Evolutionary conservation across 2,113 vertebrate species (phyloP).

Genomic region (Macrotis lagotis): DNA sequence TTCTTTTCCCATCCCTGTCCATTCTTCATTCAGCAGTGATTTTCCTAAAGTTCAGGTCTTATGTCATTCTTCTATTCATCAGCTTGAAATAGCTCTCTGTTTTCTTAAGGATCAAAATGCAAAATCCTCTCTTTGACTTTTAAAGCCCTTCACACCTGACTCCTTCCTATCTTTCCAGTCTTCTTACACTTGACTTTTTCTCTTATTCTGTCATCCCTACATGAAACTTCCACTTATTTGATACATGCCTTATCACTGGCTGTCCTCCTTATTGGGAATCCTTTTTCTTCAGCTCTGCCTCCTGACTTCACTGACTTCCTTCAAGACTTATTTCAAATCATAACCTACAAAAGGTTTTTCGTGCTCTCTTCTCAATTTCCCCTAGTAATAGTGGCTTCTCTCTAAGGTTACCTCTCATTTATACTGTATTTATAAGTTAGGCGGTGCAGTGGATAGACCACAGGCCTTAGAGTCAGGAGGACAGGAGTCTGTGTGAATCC

Average conservation of each 20-base stretch:
- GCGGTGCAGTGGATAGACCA: no score
- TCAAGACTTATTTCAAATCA: not conserved
- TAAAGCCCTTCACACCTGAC: not conserved
- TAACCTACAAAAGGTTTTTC: not conserved
- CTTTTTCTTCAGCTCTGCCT: not conserved
- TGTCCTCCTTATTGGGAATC: not conserved
- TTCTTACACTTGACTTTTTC: not conserved
- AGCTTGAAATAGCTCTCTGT: not conserved
- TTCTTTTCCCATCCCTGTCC: not conserved
- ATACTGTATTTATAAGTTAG: no score
- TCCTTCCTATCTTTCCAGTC: not conserved
- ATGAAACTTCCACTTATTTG: not conserved
- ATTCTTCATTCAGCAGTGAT: not conserved
- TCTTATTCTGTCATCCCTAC: not conserved
- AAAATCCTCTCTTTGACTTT: not conserved
- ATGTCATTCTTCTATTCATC: not conserved
- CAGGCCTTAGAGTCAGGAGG: no score
- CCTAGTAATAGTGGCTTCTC: no score
- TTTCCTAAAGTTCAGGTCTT: not conserved
- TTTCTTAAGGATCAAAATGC: not conserved
- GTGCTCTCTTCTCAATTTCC: no score
- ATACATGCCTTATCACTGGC: not conserved
- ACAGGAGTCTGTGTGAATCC: no score
- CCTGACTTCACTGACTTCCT: not conserved
- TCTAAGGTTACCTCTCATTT: no score